These are phyloP conservation scores for Falco peregrinus DNA, from an alignment of 2,797 vertebrate genomes.

Conservation along the genomic window DNA sequence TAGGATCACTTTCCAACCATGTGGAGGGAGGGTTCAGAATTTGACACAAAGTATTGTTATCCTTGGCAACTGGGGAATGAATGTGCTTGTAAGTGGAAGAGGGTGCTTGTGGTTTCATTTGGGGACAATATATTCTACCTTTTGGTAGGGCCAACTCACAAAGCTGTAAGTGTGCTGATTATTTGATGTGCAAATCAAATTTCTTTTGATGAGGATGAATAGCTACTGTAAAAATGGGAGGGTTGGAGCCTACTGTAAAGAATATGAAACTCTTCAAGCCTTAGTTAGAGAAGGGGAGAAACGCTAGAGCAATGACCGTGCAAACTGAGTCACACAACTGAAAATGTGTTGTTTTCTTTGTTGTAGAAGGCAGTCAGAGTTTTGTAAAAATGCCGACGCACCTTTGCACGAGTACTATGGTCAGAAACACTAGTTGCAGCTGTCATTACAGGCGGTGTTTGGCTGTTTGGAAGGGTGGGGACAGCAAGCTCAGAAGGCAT, in stretches of 20 bases:
- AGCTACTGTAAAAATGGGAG: not conserved
- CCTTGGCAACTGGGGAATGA: not conserved
- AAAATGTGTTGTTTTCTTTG: not conserved
- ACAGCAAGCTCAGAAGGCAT: not conserved
- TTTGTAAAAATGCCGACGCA: not conserved
- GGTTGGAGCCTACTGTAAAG: not conserved
- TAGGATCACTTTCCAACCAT: not conserved
- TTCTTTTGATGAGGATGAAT: not conserved
- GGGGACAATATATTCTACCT: not conserved
- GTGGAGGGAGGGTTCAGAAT: not conserved
- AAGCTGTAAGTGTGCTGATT: not conserved
- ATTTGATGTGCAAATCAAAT: not conserved
- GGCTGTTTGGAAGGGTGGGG: not conserved
- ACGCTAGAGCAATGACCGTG: not conserved
- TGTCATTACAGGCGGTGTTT: not conserved
- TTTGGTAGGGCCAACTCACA: not conserved
- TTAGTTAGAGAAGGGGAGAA: not conserved
- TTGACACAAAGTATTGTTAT: not conserved
- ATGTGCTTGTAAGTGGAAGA: not conserved
- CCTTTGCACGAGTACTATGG: not conserved
- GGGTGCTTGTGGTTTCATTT: not conserved
- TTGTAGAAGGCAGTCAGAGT: not conserved
- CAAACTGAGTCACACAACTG: not conserved
- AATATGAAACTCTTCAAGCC: not conserved
- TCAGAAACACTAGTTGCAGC: not conserved